Evolutionary conservation across 2,888 invertebrate species (phyloP).

Genomic region (Calameuta idolon): DNA sequence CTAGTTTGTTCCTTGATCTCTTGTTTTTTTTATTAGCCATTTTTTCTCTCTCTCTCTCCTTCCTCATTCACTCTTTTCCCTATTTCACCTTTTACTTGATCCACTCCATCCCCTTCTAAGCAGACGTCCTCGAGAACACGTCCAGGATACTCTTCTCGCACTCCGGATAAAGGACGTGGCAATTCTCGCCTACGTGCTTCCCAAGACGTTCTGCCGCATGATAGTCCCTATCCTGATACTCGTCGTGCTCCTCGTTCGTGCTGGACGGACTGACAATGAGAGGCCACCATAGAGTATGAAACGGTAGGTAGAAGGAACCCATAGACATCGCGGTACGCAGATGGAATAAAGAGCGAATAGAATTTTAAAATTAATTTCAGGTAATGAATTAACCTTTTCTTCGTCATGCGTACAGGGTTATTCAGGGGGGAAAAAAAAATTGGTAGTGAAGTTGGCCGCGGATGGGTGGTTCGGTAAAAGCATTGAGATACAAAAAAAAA

Average conservation of each 20-base stretch:
- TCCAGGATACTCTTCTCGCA: conserved; percentile 73
- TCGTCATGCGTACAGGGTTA: too few relatives aligned
- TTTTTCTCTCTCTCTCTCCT: neutral
- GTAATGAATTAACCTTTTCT: neutral
- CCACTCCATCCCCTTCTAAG: neutral
- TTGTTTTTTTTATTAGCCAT: neutral
- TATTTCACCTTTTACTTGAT: neutral
- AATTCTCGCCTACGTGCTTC: conserved; percentile 67
- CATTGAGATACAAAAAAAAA: too few relatives aligned
- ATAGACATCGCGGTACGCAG: neutral
- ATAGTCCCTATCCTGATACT: conserved; percentile 79
- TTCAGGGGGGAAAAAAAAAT: too few relatives aligned
- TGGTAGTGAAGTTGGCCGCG: too few relatives aligned
- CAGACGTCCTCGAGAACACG: conserved; percentile 65
- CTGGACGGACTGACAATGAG: conserved; percentile 72
- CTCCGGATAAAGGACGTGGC: conserved; percentile 74
- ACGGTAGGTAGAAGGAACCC: neutral
- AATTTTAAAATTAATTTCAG: neutral
- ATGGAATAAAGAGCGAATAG: neutral
- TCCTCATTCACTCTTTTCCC: neutral
- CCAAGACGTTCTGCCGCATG: conserved; percentile 80
- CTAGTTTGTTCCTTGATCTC: neutral
- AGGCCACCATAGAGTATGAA: neutral
- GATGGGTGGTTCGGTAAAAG: too few relatives aligned
- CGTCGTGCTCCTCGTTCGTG: conserved; percentile 74